Evolutionary conservation across 2,113 vertebrate species (phyloP), one percentile per base, ranked within the genome.

Genomic region (Neotoma lepida): DNA sequence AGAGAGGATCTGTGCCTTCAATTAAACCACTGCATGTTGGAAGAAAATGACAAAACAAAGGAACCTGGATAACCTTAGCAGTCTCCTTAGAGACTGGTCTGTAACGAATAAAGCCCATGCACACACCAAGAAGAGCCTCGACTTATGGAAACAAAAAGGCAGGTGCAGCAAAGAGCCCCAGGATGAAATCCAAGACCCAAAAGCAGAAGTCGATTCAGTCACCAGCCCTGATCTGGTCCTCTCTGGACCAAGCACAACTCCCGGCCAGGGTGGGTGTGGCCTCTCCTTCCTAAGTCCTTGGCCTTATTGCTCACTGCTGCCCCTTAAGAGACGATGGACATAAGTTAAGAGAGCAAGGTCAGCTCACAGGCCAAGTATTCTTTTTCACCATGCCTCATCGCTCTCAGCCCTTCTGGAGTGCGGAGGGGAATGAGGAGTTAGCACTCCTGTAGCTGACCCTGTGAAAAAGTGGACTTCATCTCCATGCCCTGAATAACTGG

Each of bases 311-410:
- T 93, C 39, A 33, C 58, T 20, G 5, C 96, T 96, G 71, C 89
- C 96, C 35, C 0, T 86, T 74, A 80, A 89, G 96, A 97, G 94
- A 46, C 89, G 78, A 46, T 61, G 1, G 0, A 76, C 89, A 93
- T 56, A 92, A 94, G 93, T 91, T 90, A 17, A 74, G 74, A 96
- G 94, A 95, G 9, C 80, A 63, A 95, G 82, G 86, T 96, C 90
- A 95, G 91, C 85, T 24, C 89, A 28, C 39, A 84, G 86, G 18
- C 28, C 17, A 35, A 41, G 77, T 88, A 12, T 61, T 49, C 28
- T 86, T 91, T 74, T 15, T 88, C 35, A 86, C 39, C 73, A 71
- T 49, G 0, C 49, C 49, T 93, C 63, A 92, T 51, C 88, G 85
- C 86, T 46, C 10, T 0, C 51, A 18, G 76, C 49, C 26, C 0